A percentile compares a stretch with the other conserved stretches of the same genome.
phyloP scores from a whole-genome alignment of 2,888 invertebrate genomes.

The Cephus sareptanus region DNA sequence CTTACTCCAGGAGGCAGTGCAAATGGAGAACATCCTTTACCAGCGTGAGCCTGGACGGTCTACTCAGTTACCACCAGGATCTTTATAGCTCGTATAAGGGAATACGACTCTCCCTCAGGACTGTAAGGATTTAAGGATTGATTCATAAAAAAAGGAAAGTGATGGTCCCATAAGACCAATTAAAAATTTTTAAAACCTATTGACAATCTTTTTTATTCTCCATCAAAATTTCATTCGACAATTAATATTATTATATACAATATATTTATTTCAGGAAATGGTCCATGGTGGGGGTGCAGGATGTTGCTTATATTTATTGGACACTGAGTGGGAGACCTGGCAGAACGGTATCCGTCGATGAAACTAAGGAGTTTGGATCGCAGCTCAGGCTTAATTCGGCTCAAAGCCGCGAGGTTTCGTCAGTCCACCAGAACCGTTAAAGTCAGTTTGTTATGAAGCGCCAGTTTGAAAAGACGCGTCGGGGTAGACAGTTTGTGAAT shows the following conservation, averaged over 20 bases:
- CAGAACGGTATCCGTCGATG: neutral
- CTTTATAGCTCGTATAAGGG: neutral
- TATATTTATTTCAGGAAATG: neutral
- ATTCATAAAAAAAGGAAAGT: neutral
- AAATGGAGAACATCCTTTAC: neutral
- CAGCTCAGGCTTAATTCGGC: constrained; percentile 15
- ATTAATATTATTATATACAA: neutral
- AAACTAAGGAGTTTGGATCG: neutral
- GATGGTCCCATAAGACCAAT: neutral
- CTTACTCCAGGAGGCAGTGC: neutral
- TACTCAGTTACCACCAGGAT: neutral
- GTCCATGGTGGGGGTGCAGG: neutral
- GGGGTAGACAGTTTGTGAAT: constrained; percentile 3
- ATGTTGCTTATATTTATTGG: neutral
- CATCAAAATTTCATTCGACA: neutral
- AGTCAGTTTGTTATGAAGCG: constrained; percentile 48
- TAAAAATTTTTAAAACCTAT: neutral
- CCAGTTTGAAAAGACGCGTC: constrained; percentile 40
- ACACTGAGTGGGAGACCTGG: neutral
- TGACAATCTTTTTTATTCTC: neutral
- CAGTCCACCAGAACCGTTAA: constrained; percentile 30
- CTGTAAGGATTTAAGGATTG: neutral
- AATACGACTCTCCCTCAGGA: neutral
- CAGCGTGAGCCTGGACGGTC: neutral
- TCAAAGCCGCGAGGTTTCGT: constrained; percentile 32